Evolutionary conservation across 2,888 invertebrate species (phyloP).

Genomic region (Ceriagrion tenellum): DNA sequence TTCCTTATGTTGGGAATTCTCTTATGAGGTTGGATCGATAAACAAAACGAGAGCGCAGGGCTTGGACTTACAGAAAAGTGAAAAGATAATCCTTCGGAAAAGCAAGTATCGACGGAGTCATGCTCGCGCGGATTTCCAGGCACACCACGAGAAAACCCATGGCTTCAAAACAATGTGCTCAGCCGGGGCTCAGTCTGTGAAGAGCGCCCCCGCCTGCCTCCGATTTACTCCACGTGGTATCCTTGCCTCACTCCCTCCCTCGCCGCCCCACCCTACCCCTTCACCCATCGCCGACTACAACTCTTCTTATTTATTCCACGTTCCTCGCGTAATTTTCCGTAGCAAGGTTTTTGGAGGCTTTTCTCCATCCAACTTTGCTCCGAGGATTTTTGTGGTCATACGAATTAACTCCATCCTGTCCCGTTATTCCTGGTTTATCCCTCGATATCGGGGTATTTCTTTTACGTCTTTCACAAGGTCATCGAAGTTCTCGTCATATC

Average conservation of each 20-base stretch:
- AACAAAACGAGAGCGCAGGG: background rate
- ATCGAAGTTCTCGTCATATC: background rate
- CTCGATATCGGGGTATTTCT: background rate
- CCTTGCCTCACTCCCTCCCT: background rate
- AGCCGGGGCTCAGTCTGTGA: background rate
- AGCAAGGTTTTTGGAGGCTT: background rate
- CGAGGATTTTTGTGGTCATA: background rate
- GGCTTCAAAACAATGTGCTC: background rate
- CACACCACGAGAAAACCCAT: background rate
- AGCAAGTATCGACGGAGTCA: slow-evolving; percentile 11
- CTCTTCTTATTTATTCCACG: background rate
- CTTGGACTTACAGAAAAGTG: background rate
- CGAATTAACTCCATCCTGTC: background rate
- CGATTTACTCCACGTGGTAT: background rate
- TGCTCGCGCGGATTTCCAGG: slow-evolving; percentile 7
- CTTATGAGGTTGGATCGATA: background rate
- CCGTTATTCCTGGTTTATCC: background rate
- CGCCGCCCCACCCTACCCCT: background rate
- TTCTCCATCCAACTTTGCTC: background rate
- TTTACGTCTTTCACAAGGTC: background rate
- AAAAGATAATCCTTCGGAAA: slow-evolving; percentile 31
- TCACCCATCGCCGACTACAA: background rate
- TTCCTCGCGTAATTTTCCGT: background rate
- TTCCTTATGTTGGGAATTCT: background rate
- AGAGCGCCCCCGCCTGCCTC: background rate